Percentiles rank a stretch among this genome's conserved stretches.
Conservation (phyloP, 1,140 invertebrate species). For the Macrotrachela quadricornifera region DNA sequence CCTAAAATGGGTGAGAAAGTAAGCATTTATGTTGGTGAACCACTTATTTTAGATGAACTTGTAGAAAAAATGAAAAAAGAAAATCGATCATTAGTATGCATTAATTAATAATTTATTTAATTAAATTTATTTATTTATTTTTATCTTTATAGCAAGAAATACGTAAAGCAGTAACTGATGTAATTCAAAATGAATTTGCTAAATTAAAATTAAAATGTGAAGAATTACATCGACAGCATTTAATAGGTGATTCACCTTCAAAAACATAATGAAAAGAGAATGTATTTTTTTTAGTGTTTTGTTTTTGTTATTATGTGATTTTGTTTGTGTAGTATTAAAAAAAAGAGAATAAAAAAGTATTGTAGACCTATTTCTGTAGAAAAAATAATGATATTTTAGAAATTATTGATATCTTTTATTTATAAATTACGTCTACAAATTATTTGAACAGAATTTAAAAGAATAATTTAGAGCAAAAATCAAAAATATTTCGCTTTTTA, state of each 20-base stretch:
- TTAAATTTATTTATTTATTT: background rate
- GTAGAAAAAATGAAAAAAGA: background rate
- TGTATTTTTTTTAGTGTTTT: no score
- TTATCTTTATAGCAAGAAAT: conserved; percentile 1
- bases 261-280: no score
- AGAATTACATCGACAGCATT: background rate
- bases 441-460: no score
- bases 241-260: background rate
- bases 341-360: no score
- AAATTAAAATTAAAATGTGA: background rate
- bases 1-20: conserved; percentile 5
- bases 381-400: no score
- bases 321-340: no score
- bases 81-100: background rate
- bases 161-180: conserved; percentile 1
- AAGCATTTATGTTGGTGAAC: conserved; percentile 3
- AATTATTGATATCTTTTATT: no score
- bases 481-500: no score
- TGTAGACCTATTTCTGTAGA: no score
- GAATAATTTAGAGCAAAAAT: no score
- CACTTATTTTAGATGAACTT: conserved; percentile 4
- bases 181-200: conserved; percentile 6
- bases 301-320: no score
- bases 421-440: no score
- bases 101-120: background rate